Evolutionary conservation across 1,140 invertebrate genomes (phyloP).

Genomic region (Anastrepha obliqua): DNA sequence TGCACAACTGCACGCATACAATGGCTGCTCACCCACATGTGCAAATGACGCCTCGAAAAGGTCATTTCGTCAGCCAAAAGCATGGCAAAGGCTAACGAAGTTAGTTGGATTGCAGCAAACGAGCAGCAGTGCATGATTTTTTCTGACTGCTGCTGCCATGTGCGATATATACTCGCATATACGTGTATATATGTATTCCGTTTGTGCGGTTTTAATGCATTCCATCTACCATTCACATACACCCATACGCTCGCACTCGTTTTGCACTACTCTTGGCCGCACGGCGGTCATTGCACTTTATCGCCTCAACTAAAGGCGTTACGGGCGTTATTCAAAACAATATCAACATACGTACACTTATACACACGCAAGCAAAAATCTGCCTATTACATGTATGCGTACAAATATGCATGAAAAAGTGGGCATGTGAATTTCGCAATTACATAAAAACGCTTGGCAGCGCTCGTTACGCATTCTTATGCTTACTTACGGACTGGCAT

Average conservation of each 20-base stretch:
- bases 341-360: neutral
- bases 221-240: neutral
- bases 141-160: neutral
- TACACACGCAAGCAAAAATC: neutral
- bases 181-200: neutral
- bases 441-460: too few species aligned
- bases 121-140: neutral
- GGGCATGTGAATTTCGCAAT: too few species aligned
- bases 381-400: too few species aligned
- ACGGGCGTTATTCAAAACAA: neutral
- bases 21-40: neutral
- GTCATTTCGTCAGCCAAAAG: constrained; percentile 14
- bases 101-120: constrained; percentile 36
- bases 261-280: neutral
- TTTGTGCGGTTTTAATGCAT: constrained; percentile 16
- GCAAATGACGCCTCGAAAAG: neutral
- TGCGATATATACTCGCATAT: neutral
- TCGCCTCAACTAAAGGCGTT: constrained; percentile 3
- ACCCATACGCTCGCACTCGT: neutral
- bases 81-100: constrained; percentile 38
- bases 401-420: too few species aligned
- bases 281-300: constrained; percentile 34
- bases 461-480: too few species aligned
- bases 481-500: too few species aligned
- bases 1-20: neutral